phyloP scores from a whole-genome alignment of 2,797 vertebrate genomes.

The Anolis apletophallus region DNA sequence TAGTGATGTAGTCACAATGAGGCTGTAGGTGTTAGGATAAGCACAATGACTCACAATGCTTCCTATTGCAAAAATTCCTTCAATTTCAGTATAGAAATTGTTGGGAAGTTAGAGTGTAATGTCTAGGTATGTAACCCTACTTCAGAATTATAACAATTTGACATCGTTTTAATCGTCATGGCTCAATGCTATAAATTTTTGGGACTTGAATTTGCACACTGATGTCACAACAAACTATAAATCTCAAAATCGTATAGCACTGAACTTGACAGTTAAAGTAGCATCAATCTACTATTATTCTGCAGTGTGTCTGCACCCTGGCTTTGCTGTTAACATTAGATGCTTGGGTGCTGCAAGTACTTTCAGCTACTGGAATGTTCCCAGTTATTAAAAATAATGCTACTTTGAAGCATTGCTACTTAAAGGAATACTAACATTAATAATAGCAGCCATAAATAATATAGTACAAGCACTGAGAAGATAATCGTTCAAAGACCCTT shows the following conservation, averaged over 20 bases:
- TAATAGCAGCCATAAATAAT: constrained; percentile 9
- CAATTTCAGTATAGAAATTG: not conserved
- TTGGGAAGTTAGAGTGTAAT: not conserved
- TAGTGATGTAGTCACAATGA: not conserved
- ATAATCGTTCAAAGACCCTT: not conserved
- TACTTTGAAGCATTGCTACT: not conserved
- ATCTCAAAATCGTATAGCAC: too few species aligned
- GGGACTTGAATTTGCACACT: too few species aligned
- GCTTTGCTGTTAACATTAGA: constrained; percentile 7
- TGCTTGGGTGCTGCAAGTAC: not conserved
- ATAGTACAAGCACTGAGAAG: not conserved
- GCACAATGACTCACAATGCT: not conserved
- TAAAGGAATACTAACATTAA: not conserved
- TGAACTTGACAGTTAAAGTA: too few species aligned
- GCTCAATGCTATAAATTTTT: too few species aligned
- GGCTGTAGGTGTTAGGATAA: not conserved
- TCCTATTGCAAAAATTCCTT: not conserved
- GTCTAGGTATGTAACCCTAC: too few species aligned
- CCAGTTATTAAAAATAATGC: constrained; percentile 11
- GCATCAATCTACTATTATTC: too few species aligned
- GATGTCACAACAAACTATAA: too few species aligned
- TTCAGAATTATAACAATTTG: too few species aligned
- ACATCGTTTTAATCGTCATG: too few species aligned
- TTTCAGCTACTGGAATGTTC: constrained; percentile 12
- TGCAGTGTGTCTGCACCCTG: too few species aligned